These are phyloP conservation scores for Cyrtonyx montezumae DNA, from an alignment of 2,113 vertebrate species.

Conservation along the genomic window DNA sequence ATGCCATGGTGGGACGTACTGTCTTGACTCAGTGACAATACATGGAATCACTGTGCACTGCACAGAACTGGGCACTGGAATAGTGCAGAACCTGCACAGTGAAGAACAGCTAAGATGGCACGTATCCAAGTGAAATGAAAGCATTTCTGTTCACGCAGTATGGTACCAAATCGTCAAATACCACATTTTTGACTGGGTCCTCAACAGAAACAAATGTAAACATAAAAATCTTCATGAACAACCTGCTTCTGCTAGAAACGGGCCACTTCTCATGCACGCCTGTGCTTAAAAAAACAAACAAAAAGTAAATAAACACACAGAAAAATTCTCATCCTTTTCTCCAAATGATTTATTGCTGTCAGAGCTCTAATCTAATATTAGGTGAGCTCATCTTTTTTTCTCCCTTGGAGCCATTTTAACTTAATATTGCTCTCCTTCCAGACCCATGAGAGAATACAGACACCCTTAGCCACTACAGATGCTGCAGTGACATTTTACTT, in stretches of 20 bases:
- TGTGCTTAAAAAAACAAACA: background rate
- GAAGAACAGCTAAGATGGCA: background rate
- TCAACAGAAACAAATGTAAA: background rate
- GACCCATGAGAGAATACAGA: slow-evolving; percentile 19
- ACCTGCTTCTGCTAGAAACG: background rate
- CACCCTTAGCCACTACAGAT: slow-evolving; percentile 28
- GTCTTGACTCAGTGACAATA: background rate
- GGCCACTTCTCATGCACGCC: background rate
- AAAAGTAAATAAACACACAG: background rate
- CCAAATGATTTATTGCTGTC: slow-evolving; percentile 53
- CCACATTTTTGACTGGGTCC: background rate
- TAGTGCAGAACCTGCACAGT: background rate
- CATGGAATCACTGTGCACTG: background rate
- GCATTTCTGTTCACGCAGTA: background rate
- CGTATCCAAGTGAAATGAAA: background rate
- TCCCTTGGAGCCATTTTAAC: slow-evolving; percentile 64
- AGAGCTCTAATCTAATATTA: slow-evolving; percentile 69
- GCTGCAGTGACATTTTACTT: slow-evolving; percentile 51
- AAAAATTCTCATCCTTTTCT: background rate
- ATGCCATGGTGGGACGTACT: rapidly evolving
- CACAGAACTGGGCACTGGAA: background rate
- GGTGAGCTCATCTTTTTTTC: slow-evolving; percentile 63
- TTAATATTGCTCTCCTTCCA: slow-evolving; percentile 57
- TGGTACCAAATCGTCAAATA: rapidly evolving
- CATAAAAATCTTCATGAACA: background rate